Base-by-base conservation (phyloP, 2,113 vertebrate species). In the Saguinus midas region DNA sequence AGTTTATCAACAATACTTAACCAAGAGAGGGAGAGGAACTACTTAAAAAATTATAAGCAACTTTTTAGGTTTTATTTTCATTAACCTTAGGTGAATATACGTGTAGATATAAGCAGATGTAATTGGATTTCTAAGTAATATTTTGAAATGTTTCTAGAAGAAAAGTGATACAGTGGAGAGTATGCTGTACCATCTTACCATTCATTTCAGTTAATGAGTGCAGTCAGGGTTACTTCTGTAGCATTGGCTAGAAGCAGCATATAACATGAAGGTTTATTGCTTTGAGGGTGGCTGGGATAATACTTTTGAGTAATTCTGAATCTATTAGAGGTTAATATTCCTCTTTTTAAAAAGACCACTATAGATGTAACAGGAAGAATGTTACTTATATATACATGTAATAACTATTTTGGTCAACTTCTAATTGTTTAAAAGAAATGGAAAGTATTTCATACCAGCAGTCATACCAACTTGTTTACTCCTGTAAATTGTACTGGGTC, bases 121-220 rank as follows among this genome's bases (percentile, higher is more conserved):
- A 90, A 52, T 89, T 94, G 90, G 86, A 84, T 95, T 94, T 86
- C 43, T 89, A 82, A 64, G 86, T 75, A 81, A n/a, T 72, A 91
- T 80, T 96, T 97, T 96, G 89, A 93, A 92, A 66, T 96, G 25
- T 90, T 97, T 94, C 78, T 84, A 76, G 55, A 80, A 84, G 50
- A 66, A 32, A 93, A 68, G 37, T 95, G 85, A 48, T 14, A 32
- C 55, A 13, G 35, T 86, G 35, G 61, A 70, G 90, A 92, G 29
- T 52, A 9, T 64, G 57, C 52, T 55, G 55, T 10, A 16, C 43
- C 6, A 96, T 83, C 29, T 76, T 91, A 32, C 0, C 0, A 4
- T 78, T 87, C 13, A 8, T 78, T 86, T 89, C 64, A 90, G 21
- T 52, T 95, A 58, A 58, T 84, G 64, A 61, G 12, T 83, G 32